Evolutionary conservation across 2,797 vertebrate genomes (phyloP).

Genomic region (Psittacula derbiana): DNA sequence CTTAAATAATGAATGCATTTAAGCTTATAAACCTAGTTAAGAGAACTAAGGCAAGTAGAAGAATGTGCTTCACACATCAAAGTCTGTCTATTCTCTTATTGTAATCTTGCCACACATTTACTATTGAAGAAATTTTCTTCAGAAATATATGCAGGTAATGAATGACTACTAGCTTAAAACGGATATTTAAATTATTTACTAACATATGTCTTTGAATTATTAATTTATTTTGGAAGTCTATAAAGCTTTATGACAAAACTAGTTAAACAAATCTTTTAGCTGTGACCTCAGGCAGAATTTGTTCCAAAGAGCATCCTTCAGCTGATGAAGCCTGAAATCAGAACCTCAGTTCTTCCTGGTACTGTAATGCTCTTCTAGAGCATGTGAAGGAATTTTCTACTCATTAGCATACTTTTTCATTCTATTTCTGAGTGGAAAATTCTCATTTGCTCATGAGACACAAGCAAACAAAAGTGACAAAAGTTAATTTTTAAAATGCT

Average conservation of each 20-base stretch:
- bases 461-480: neutral
- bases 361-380: neutral
- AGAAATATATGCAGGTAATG: neutral
- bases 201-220: constrained; percentile 8
- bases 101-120: neutral
- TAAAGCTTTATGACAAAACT: neutral
- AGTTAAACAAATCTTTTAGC: constrained; percentile 14
- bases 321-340: neutral
- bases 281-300: neutral
- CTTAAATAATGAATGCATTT: neutral
- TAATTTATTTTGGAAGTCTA: neutral
- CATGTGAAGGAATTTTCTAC: neutral
- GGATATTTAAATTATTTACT: neutral
- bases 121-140: neutral
- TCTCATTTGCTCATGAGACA: neutral
- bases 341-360: neutral
- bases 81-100: neutral
- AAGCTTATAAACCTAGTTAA: neutral
- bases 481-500: neutral
- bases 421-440: neutral
- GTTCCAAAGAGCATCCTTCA: neutral
- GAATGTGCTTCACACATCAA: neutral
- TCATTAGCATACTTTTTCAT: neutral
- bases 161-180: neutral
- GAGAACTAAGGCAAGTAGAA: neutral